Conservation (phyloP, 1,140 invertebrate species). For the Tetragonula clypearis region DNA sequence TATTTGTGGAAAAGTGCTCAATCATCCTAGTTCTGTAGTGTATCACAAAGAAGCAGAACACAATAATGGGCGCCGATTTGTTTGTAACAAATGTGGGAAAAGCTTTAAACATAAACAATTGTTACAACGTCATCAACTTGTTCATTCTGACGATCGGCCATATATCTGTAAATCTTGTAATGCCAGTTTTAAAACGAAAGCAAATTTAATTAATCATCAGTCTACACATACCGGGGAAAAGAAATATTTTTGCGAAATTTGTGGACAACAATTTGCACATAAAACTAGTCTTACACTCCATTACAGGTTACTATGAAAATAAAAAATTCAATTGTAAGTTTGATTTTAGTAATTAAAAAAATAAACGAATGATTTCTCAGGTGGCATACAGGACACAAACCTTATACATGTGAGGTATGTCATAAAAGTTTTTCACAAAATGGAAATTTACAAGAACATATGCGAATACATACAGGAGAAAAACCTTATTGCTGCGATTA, state of each 20-base stretch:
- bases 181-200: slow-evolving; percentile 87
- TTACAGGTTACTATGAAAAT: slow-evolving; percentile 78
- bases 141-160: slow-evolving; percentile 86
- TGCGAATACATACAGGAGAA: slow-evolving; percentile 85
- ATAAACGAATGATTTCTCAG: slow-evolving; percentile 56
- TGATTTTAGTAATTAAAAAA: not conserved
- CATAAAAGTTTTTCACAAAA: slow-evolving; percentile 85
- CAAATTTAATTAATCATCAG: slow-evolving; percentile 87
- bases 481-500: slow-evolving; percentile 85
- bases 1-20: slow-evolving; percentile 86
- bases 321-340: not conserved
- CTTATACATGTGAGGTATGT: slow-evolving; percentile 84
- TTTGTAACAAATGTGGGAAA: slow-evolving; percentile 87
- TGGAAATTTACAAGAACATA: slow-evolving; percentile 84
- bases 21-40: slow-evolving; percentile 85
- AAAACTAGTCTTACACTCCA: slow-evolving; percentile 88
- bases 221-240: slow-evolving; percentile 87
- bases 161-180: slow-evolving; percentile 85
- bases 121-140: slow-evolving; percentile 86
- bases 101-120: slow-evolving; percentile 88
- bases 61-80: slow-evolving; percentile 84
- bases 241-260: slow-evolving; percentile 88
- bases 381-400: slow-evolving; percentile 84
- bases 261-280: slow-evolving; percentile 88
- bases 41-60: slow-evolving; percentile 89